Conservation (phyloP, 2,797 vertebrate species). For the Hephaestus fuliginosus region DNA sequence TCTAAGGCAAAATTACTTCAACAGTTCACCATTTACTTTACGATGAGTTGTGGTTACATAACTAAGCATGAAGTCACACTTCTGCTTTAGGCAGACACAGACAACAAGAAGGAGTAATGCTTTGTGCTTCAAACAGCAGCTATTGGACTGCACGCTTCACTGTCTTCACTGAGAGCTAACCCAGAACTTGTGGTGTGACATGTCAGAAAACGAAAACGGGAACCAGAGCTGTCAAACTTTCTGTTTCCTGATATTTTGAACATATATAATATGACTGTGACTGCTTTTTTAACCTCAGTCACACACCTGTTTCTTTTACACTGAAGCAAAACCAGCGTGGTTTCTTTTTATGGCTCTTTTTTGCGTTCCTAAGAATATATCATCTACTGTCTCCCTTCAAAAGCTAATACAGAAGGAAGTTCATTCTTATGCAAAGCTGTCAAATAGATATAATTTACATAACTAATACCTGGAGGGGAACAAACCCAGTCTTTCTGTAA, state of each 20-base stretch:
- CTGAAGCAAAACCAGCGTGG: conserved; percentile 50
- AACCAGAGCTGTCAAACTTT: conserved; percentile 11
- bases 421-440: background rate
- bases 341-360: conserved; percentile 3
- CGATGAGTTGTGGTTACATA: conserved; percentile 14
- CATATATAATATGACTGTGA: conserved; percentile 35
- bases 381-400: conserved; percentile 7
- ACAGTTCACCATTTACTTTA: background rate
- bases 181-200: background rate
- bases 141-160: background rate
- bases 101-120: background rate
- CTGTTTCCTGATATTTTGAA: conserved; percentile 14
- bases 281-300: conserved; percentile 46
- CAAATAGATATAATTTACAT: background rate
- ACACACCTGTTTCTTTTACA: conserved; percentile 55
- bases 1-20: background rate
- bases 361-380: background rate
- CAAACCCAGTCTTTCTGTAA: background rate
- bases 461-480: background rate
- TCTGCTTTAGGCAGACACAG: conserved; percentile 48
- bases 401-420: background rate
- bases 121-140: background rate
- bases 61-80: conserved; percentile 39
- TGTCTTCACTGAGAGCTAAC: background rate
- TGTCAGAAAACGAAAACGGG: conserved; percentile 54